Base-by-base conservation (phyloP, 2,113 vertebrate species). In the Dermatemys mawii region DNA sequence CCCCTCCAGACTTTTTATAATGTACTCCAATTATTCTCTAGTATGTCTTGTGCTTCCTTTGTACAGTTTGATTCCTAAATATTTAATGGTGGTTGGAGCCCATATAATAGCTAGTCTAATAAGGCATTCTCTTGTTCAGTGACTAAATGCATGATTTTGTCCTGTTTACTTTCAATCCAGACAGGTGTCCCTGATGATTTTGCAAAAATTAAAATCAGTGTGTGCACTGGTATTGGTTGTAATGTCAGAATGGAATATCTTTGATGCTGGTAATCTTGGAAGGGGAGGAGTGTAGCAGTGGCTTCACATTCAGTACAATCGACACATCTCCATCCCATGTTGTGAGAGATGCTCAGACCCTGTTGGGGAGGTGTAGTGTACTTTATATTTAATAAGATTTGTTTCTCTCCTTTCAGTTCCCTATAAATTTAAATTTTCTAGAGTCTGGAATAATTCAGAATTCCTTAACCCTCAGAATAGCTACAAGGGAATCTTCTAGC, bases 1-100 rank as follows among this genome's bases (percentile, higher is more conserved):
- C 83, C 95, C 96, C 96, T 96, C 97, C 95, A 0, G 79, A 90
- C 90, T 97, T 96, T 96, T 96, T 96, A 81, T 93, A 92, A 96
- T 89, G 90, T 87, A 84, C 89, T 96, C 88, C 83, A 81, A 96
- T 97, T 96, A 96, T 97, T 96, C 95, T 90, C 87, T 90, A 95
- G 87, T 78, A 81, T 78, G 86, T 67, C 90, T 94, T 88, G 87
- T 5, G 27, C 83, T 87, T 96, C 95, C 94, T 97, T 90, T 84
- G 79, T 92, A 90, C 87, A 87, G 94, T 88, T 84, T 85, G 92
- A 85, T 95, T 96, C 94, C 93, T 92, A 76, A 88, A 55, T 93
- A 86, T 86, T 88, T 75, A 54, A 86, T 78, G 88, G 83, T 67
- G 79, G 54, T 80, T 82, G 94, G 89, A 96, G 94, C 81, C 93